phyloP scores from a whole-genome alignment of 2,797 vertebrate genomes.

The Channallabes apus region DNA sequence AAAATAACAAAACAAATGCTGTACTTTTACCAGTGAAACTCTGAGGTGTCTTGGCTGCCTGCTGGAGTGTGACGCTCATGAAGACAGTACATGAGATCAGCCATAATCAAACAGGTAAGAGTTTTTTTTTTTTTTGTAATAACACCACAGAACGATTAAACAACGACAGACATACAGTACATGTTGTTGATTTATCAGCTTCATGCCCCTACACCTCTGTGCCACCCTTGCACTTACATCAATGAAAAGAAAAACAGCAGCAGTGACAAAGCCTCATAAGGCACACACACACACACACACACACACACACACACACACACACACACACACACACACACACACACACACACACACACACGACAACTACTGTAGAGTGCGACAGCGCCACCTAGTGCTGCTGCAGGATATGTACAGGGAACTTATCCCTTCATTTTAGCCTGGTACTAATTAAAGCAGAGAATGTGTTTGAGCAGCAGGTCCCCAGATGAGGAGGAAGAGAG shows the following conservation, averaged over 20 bases:
- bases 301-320: no score
- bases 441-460: slow-evolving; percentile 77
- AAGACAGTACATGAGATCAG: neutral
- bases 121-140: neutral
- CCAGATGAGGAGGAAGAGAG: slow-evolving; percentile 82
- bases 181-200: neutral
- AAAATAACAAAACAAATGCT: neutral
- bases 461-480: slow-evolving; percentile 79
- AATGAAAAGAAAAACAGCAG: neutral
- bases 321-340: no score
- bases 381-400: slow-evolving; percentile 69
- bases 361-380: slow-evolving; percentile 48
- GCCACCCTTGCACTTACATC: neutral
- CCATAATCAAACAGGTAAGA: neutral
- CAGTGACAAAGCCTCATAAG: neutral
- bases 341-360: no score
- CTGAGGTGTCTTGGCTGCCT: neutral
- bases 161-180: neutral
- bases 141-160: neutral
- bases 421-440: slow-evolving; percentile 71
- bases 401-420: slow-evolving; percentile 61
- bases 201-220: no score
- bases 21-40: neutral
- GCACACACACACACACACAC: neutral
- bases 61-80: neutral